phyloP scores from a whole-genome alignment of 1,140 invertebrate species.

The Drosophila guanche region DNA sequence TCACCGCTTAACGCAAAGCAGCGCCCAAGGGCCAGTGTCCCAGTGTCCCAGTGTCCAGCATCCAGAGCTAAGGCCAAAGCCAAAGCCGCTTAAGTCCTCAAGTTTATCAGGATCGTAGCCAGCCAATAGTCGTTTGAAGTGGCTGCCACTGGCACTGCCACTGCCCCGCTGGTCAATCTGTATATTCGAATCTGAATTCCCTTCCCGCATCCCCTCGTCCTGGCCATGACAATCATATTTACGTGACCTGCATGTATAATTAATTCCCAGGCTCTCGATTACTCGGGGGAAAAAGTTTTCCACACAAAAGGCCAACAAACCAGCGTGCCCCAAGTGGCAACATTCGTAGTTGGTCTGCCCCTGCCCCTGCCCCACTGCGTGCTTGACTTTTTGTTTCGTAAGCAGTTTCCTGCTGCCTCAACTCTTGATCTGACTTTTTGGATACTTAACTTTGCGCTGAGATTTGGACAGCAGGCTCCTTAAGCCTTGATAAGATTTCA shows the following conservation, averaged over 20 bases:
- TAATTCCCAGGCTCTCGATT: conserved; percentile 54
- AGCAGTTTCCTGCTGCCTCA: conserved; percentile 74
- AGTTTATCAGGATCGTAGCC: conserved; percentile 66
- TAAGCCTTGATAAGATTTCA: conserved; percentile 72
- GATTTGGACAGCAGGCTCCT: conserved; percentile 42
- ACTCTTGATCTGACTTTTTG: conserved; percentile 47
- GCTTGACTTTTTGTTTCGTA: conserved; percentile 79
- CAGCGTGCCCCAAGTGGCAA: conserved; percentile 38
- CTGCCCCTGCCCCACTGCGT: too few relatives aligned
- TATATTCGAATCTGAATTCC: conserved; percentile 38
- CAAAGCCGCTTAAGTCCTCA: conserved; percentile 81
- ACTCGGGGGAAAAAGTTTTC: conserved; percentile 66
- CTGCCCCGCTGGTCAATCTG: conserved; percentile 67
- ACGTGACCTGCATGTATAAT: conserved; percentile 82
- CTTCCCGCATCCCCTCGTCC: conserved; percentile 45
- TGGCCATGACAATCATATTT: conserved; percentile 80
- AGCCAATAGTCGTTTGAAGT: conserved; percentile 55
- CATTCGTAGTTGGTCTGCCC: conserved; percentile 43
- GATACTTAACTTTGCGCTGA: conserved; percentile 30
- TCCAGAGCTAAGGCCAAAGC: conserved; percentile 57
- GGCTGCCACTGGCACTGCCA: conserved; percentile 15
- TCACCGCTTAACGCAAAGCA: conserved; percentile 53
- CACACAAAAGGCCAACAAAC: conserved; percentile 47
- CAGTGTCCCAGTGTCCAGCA: neutral
- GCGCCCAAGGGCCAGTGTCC: too few relatives aligned